These are phyloP conservation scores for Notospermus geniculatus DNA, from an alignment of 1,140 invertebrate genomes.

Conservation along the genomic window DNA sequence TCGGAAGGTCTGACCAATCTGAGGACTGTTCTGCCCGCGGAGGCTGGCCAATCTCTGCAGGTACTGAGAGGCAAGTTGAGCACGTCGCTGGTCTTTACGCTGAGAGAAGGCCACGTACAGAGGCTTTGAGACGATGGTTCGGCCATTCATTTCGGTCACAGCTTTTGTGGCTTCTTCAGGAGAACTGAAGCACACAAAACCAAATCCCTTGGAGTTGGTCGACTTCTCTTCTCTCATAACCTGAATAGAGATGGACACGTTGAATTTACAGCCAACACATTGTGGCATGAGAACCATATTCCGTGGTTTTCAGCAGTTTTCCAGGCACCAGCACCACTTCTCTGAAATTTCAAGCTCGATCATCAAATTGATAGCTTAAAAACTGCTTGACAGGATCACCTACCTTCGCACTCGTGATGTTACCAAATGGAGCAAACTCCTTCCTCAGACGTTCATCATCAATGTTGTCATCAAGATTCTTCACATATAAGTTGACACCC, in stretches of 20 bases:
- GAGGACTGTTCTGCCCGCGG: slow-evolving; percentile 72
- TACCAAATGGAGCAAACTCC: slow-evolving; percentile 92
- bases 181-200: slow-evolving; percentile 98
- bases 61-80: slow-evolving; percentile 95
- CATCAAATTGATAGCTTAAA: too few relatives aligned
- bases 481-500: slow-evolving; percentile 98
- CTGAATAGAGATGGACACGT: too few relatives aligned
- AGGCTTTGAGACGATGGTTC: slow-evolving; percentile 94
- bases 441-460: slow-evolving; percentile 93
- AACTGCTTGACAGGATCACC: background rate
- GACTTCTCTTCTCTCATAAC: slow-evolving; percentile 56
- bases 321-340: too few relatives aligned
- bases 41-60: slow-evolving; percentile 95
- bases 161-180: slow-evolving; percentile 99
- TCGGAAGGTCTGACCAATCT: slow-evolving; percentile 71
- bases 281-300: too few relatives aligned
- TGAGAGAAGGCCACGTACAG: slow-evolving; percentile 98
- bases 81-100: slow-evolving; percentile 97
- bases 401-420: slow-evolving; percentile 95
- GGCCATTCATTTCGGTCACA: slow-evolving; percentile 96
- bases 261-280: too few relatives aligned
- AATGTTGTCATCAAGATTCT: slow-evolving; percentile 96
- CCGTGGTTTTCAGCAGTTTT: too few relatives aligned
- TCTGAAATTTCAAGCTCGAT: too few relatives aligned
- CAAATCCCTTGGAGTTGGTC: slow-evolving; percentile 85